Conservation (phyloP, 1,140 invertebrate species). For the Trialeurodes vaporariorum region DNA sequence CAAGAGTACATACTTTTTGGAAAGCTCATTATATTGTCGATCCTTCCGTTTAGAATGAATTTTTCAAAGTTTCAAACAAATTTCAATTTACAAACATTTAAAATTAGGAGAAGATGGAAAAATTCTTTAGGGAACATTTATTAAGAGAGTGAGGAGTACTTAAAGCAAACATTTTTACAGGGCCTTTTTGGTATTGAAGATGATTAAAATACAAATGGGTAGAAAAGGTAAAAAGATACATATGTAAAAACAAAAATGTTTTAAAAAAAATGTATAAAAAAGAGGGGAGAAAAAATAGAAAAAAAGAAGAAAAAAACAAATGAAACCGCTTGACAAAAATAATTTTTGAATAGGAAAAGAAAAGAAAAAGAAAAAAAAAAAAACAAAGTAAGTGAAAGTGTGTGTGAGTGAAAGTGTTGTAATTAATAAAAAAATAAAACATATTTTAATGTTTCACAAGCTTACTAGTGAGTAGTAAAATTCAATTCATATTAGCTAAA, state of each 20-base stretch:
- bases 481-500: not conserved
- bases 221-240: too few relatives aligned
- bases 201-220: not conserved
- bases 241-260: not conserved
- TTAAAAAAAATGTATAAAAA: too few relatives aligned
- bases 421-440: not conserved
- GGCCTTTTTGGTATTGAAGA: not conserved
- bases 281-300: not conserved
- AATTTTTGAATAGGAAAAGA: not conserved
- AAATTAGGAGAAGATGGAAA: too few relatives aligned
- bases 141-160: not conserved
- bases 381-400: not conserved
- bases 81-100: too few relatives aligned
- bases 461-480: not conserved
- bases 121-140: too few relatives aligned
- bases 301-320: not conserved
- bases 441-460: not conserved
- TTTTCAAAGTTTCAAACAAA: too few relatives aligned
- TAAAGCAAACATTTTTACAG: not conserved
- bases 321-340: too few relatives aligned
- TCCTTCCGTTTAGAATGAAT: too few relatives aligned
- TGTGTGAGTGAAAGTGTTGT: not conserved
- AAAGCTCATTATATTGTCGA: too few relatives aligned
- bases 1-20: too few relatives aligned
- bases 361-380: too few relatives aligned